Evolutionary conservation across 2,113 vertebrate species (phyloP).

Genomic region (Cheirogaleus medius): DNA sequence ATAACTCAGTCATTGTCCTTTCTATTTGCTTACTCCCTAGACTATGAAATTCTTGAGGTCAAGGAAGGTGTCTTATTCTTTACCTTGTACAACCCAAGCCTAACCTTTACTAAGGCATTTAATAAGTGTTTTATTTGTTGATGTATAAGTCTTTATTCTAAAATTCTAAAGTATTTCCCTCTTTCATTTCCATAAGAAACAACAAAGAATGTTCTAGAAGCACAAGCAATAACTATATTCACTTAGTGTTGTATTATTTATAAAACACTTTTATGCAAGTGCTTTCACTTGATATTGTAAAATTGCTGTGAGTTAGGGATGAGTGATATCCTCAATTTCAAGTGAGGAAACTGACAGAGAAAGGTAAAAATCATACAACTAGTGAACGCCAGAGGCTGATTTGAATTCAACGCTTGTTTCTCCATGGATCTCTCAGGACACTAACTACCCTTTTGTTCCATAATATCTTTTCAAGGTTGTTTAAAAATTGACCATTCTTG

Average conservation of each 20-base stretch:
- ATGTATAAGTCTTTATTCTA: background rate
- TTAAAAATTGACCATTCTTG: background rate
- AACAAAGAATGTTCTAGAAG: background rate
- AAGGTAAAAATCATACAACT: background rate
- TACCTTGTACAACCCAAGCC: background rate
- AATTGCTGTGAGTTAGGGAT: background rate
- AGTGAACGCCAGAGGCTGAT: background rate
- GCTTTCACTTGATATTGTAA: constrained; percentile 34
- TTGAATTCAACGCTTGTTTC: background rate
- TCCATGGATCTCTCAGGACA: background rate
- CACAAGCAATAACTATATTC: background rate
- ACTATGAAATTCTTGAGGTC: background rate
- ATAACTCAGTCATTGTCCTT: background rate
- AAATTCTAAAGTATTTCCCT: constrained; percentile 7
- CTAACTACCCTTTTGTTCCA: background rate
- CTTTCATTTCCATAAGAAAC: constrained; percentile 9
- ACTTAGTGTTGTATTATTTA: background rate
- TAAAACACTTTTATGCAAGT: background rate
- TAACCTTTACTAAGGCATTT: background rate
- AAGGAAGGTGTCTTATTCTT: background rate
- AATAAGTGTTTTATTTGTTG: background rate
- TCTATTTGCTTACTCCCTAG: background rate
- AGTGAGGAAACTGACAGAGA: background rate
- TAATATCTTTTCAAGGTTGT: background rate
- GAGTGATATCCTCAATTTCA: background rate